Base-by-base conservation (phyloP, 2,888 invertebrate genomes). In the Drosophila kambysellisi region DNA sequence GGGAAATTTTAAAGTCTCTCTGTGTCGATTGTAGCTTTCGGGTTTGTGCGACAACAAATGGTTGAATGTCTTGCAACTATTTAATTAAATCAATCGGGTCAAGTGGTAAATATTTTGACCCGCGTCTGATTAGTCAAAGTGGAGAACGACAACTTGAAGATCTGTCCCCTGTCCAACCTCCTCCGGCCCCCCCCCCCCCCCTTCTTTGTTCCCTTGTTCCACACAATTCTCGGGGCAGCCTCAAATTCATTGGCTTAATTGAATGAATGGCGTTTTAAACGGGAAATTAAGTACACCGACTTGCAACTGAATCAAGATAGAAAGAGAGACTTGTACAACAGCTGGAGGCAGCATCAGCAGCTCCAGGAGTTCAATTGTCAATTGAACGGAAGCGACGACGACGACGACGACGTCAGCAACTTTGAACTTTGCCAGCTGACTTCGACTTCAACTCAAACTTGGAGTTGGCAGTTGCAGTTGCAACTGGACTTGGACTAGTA, bases 31-130 rank as follows among this genome's bases (percentile, higher is more conserved):
- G 41, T 11, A 6, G 41, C 57, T 69, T 69, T 79, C 37, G 52
- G 62, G 69, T 67, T 79, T 79, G 81, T 81, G 74, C 81, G 79
- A 78, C 89, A 91, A 90, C 89, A 91, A 90, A 89, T 69, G 76
- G 85, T 72, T 83, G 87, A 87, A 91, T 92, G 92, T 91, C 92
- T 92, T 91, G 91, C 87, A 92, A 93, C 93, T 91, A 91, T 92
- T 92, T 93, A 92, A 93, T 93, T 93, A 92, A 93, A 93, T 93
- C 93, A 93, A 92, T 92, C 88, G 93, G 93, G 93, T 93, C 93
- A 93, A 93, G 93, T 93, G 93, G 93, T 93, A 93, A 93, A 93
- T 93, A 93, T 93, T 93, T 93, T 93, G 93, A 93, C 93, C 93
- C 92, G 92, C 92, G 91, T 92, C 92, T 92, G 92, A 92, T 93